Evolutionary conservation across 2,888 invertebrate genomes (phyloP).

Genomic region (Autographa pulchrina): DNA sequence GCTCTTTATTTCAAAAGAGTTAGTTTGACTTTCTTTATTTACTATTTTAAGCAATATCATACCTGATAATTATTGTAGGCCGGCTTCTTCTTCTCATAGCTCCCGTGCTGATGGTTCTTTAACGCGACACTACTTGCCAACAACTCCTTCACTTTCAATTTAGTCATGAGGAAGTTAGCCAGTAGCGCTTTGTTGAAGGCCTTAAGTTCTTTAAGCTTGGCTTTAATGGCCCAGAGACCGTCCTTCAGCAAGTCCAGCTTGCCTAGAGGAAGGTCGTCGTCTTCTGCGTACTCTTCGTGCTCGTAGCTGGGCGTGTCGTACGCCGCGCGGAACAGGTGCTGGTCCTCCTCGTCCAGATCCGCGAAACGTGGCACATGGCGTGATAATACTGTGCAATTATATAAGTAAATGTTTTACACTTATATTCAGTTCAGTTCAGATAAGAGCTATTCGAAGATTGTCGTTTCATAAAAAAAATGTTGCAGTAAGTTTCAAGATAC

Average conservation of each 20-base stretch:
- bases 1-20: no score
- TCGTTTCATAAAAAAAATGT: no score
- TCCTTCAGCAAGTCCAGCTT: constrained; percentile 83
- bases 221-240: constrained; percentile 81
- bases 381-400: constrained; percentile 62
- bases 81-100: constrained; percentile 73
- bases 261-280: constrained; percentile 69
- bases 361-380: constrained; percentile 73
- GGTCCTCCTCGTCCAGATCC: constrained; percentile 81
- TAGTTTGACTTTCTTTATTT: background rate
- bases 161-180: constrained; percentile 79
- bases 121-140: constrained; percentile 68
- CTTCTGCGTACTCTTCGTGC: constrained; percentile 73
- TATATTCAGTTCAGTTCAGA: no score
- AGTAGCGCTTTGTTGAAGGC: constrained; percentile 82
- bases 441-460: no score
- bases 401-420: constrained; percentile 3
- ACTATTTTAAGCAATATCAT: background rate
- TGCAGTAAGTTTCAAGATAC: no score
- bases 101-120: constrained; percentile 72
- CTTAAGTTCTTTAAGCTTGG: constrained; percentile 80
- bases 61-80: constrained; percentile 73
- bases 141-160: constrained; percentile 80
- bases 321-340: constrained; percentile 79
- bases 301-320: constrained; percentile 80